Evolutionary conservation across 2,797 vertebrate genomes (phyloP).

Genomic region (Intellagama lesueurii): DNA sequence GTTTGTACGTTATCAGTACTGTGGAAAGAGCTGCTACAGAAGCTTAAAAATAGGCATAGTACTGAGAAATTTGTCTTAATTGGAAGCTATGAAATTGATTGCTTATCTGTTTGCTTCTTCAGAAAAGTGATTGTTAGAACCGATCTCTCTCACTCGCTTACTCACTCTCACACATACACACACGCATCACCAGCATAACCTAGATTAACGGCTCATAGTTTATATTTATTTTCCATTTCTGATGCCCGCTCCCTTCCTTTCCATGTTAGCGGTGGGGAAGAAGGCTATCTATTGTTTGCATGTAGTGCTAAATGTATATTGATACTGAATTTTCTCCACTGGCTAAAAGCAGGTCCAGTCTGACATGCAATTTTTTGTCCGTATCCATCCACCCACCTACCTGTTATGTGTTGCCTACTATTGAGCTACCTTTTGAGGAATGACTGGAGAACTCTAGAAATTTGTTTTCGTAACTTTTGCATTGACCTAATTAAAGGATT

Average conservation of each 20-base stretch:
- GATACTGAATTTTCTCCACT: not conserved
- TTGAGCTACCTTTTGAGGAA: no score
- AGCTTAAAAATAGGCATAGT: constrained; percentile 8
- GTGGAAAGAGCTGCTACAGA: not conserved
- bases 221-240: not conserved
- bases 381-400: no score
- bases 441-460: no score
- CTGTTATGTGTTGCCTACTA: no score
- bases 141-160: no score
- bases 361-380: not conserved
- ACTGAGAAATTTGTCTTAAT: not conserved
- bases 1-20: not conserved
- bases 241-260: not conserved
- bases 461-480: no score
- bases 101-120: not conserved
- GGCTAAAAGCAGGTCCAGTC: not conserved
- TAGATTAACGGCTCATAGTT: not conserved
- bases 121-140: not conserved
- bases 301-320: no score
- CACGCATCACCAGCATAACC: not conserved
- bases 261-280: not conserved
- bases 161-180: no score
- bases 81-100: not conserved
- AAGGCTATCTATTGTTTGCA: not conserved
- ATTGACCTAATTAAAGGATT: not conserved